Evolutionary conservation across 2,113 vertebrate species (phyloP), one percentile per base, ranked within the genome.

Genomic region (Aptenodytes patagonicus): DNA sequence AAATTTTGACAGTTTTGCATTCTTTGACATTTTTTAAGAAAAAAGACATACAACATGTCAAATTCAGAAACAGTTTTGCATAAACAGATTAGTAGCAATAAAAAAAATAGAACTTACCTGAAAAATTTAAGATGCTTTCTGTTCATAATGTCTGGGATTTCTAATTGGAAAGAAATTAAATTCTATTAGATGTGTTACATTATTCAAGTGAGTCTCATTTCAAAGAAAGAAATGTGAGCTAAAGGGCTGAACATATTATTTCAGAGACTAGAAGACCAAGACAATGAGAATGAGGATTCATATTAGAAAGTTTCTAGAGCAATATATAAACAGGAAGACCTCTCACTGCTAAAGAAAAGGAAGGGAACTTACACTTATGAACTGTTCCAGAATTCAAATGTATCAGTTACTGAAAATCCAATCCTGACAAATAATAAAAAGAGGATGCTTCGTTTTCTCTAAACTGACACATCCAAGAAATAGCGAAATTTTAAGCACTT

Each of bases 91-190:
- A 93, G 42, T 25, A 89, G 38, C 46, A 24, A 51, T 38, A 83
- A 76, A 78, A 42, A 42, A 77, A 83, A 49, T 90, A 83, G 82
- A 79, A 97, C 97, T 97, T 92, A 99, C 99, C 99, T 99, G 97
- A 99, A 99, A 55, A 97, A 98, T 97, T 99, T 99, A 72, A 99
- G 98, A 96, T 99, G 98, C 82, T 98, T 99, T 71, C 94, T 52
- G 84, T 99, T 99, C 92, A 99, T 97, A 95, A 99, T 98, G 90
- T 99, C 99, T 61, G 99, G 99, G 58, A 99, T 99, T 95, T 99
- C 99, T 98, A 87, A 94, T 98, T 89, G 73, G 70, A 96, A 97
- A 95, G 55, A 93, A 91, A 97, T 97, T 9, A 83, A 96, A 83
- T 90, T 64, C 55, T 42, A 38, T 92, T 66, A 95, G 72, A 66